Percentiles rank a stretch among this genome's conserved stretches.
phyloP scores from a whole-genome alignment of 2,113 vertebrate species.

The Eudorcas thomsonii region DNA sequence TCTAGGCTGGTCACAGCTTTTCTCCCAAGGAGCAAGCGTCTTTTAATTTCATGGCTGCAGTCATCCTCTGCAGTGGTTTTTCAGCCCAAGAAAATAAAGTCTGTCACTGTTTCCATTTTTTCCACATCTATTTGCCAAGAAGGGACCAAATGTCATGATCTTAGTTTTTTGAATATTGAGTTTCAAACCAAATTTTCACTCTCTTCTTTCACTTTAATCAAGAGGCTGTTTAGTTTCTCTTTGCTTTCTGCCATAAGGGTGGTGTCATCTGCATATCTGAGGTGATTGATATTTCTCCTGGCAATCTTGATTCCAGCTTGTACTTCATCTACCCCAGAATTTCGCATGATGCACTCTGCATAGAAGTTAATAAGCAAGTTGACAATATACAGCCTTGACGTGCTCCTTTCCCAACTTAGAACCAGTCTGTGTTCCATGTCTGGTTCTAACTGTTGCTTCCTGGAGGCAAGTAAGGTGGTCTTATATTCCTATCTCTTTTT shows the following conservation, averaged over 20 bases:
- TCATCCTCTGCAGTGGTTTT: background rate
- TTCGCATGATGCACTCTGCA: background rate
- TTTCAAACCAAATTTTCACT: background rate
- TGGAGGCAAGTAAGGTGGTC: background rate
- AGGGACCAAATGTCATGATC: background rate
- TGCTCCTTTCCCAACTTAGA: background rate
- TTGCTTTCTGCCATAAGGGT: background rate
- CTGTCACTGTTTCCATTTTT: background rate
- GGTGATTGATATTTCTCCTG: background rate
- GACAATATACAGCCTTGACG: background rate
- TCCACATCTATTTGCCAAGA: background rate
- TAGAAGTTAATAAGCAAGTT: background rate
- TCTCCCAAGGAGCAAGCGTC: background rate
- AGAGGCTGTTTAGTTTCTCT: background rate
- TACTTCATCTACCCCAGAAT: background rate
- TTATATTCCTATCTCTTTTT: background rate
- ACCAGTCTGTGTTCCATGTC: background rate
- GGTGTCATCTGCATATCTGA: background rate
- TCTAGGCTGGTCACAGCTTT: background rate
- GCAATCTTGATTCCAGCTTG: background rate
- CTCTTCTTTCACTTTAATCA: background rate
- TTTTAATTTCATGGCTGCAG: background rate
- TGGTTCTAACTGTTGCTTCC: background rate
- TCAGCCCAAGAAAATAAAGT: background rate
- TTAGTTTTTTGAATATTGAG: background rate